Percentiles rank a stretch among this genome's conserved stretches.
Evolutionary conservation across 2,888 invertebrate genomes (phyloP).

Genomic region (Cephus spinipes): DNA sequence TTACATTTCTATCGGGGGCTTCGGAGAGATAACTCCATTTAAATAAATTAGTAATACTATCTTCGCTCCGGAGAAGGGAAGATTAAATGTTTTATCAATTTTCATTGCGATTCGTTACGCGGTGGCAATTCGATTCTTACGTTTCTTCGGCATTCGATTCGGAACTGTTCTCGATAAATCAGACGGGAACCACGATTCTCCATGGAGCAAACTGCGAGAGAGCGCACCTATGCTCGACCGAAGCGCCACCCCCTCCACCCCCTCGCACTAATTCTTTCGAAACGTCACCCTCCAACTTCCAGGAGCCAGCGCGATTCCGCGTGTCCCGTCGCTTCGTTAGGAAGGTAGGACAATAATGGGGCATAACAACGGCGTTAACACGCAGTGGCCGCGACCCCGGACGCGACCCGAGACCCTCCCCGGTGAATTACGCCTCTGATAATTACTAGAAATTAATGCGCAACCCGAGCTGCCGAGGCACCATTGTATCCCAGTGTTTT

Average conservation of each 20-base stretch:
- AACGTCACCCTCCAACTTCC: too few relatives aligned
- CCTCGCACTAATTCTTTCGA: too few relatives aligned
- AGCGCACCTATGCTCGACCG: too few relatives aligned
- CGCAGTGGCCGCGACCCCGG: constrained; percentile 61
- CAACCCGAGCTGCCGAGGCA: constrained; percentile 34
- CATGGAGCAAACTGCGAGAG: too few relatives aligned
- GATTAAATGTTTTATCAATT: constrained; percentile 67
- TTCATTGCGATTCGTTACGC: constrained; percentile 62
- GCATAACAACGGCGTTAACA: constrained; percentile 67
- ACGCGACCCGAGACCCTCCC: constrained; percentile 60
- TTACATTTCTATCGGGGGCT: constrained; percentile 66
- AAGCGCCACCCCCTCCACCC: too few relatives aligned
- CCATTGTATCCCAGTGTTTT: not conserved
- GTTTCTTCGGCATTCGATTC: too few relatives aligned
- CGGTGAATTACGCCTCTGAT: constrained; percentile 63
- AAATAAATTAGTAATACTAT: constrained; percentile 67
- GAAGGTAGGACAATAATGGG: constrained; percentile 52
- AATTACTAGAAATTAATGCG: constrained; percentile 63
- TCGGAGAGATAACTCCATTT: constrained; percentile 66
- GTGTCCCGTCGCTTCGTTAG: too few relatives aligned
- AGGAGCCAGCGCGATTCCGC: too few relatives aligned
- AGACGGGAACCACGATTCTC: too few relatives aligned
- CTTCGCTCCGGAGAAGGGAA: constrained; percentile 41
- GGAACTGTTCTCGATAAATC: too few relatives aligned
- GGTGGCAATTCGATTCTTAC: constrained; percentile 10